phyloP scores from a whole-genome alignment of 2,888 invertebrate species.

The Sesia bembeciformis region DNA sequence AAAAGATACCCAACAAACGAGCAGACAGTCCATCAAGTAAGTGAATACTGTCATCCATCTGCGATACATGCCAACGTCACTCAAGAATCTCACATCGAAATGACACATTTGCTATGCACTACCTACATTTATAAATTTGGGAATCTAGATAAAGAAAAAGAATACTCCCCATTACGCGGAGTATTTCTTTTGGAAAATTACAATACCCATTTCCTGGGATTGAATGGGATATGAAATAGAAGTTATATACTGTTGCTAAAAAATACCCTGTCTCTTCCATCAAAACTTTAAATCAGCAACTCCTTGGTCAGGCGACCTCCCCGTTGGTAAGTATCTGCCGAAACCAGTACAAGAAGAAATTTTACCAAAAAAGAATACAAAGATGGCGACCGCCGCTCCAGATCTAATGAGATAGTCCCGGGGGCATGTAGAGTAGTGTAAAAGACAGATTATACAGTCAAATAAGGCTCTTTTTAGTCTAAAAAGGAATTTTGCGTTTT shows the following conservation, averaged over 20 bases:
- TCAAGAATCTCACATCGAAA: no score
- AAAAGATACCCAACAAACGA: no score
- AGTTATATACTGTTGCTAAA: no score
- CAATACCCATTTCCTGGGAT: no score
- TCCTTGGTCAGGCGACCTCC: constrained; percentile 3
- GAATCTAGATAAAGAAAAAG: no score
- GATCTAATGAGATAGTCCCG: constrained; percentile 53
- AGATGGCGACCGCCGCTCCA: constrained; percentile 42
- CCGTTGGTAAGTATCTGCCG: constrained; percentile 15
- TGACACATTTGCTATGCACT: no score
- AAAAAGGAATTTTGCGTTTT: not conserved
- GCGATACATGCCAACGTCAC: no score
- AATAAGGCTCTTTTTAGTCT: not conserved
- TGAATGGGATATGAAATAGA: no score
- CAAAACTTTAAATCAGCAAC: constrained; percentile 1
- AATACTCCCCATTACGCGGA: no score
- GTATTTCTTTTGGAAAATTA: not conserved
- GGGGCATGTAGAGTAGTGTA: constrained; percentile 23
- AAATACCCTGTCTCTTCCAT: constrained; percentile 3
- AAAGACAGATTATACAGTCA: constrained; percentile 5
- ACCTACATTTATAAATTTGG: no score
- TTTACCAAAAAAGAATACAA: constrained; percentile 24
- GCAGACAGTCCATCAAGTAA: no score
- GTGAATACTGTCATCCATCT: no score
- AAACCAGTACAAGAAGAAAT: constrained; percentile 23